Conservation (phyloP, 2,888 invertebrate genomes). For the Eugnorisma glareosa region DNA sequence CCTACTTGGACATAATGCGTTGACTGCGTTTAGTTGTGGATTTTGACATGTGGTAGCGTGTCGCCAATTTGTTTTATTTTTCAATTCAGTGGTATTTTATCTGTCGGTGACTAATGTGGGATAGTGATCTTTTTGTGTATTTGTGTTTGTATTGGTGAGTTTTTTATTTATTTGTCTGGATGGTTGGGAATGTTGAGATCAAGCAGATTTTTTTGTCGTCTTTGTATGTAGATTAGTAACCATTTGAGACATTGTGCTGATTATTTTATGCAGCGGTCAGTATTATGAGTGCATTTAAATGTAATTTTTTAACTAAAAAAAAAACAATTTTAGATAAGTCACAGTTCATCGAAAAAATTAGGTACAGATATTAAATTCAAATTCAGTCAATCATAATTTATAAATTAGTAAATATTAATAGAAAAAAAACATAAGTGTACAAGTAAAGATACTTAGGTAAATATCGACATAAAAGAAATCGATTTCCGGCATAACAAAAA, state of each 20-base stretch:
- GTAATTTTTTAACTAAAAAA: no score
- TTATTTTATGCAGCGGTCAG: not conserved
- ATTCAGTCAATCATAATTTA: not conserved
- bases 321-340: no score
- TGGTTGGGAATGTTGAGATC: no score
- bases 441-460: not conserved
- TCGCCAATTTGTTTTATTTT: slow-evolving; percentile 67
- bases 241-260: not conserved
- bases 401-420: not conserved
- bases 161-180: slow-evolving; percentile 38
- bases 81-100: slow-evolving; percentile 64
- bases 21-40: slow-evolving; percentile 81
- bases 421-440: not conserved
- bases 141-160: slow-evolving; percentile 60
- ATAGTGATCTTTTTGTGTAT: slow-evolving; percentile 60
- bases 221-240: not conserved
- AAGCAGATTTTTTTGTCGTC: not conserved
- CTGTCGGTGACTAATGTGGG: slow-evolving; percentile 65
- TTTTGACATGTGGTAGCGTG: slow-evolving; percentile 76
- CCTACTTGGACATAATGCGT: slow-evolving; percentile 86
- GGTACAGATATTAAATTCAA: not conserved
- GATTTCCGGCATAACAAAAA: not conserved
- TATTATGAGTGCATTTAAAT: not conserved
- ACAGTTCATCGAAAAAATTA: not conserved
- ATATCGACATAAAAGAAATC: no score